Conservation (phyloP, 2,797 vertebrate genomes). For the Neoniphon sammara region DNA sequence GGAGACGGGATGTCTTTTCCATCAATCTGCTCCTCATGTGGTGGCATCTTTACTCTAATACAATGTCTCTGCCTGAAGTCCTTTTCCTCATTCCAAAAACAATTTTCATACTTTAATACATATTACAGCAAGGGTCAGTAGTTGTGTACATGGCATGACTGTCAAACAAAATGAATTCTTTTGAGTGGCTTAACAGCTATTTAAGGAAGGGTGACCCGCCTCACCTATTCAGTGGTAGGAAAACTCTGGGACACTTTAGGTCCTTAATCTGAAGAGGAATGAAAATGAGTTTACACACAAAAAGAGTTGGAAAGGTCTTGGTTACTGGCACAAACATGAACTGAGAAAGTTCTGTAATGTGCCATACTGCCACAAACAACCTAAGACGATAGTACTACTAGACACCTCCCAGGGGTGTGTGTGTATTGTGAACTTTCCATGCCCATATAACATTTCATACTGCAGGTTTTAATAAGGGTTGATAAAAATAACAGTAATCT, state of each 20-base stretch:
- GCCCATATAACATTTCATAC: too few species aligned
- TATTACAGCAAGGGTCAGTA: constrained; percentile 37
- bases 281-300: background rate
- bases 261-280: background rate
- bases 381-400: too few species aligned
- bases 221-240: background rate
- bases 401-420: too few species aligned
- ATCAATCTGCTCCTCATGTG: constrained; percentile 35
- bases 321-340: too few species aligned
- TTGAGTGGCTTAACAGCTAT: background rate
- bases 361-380: too few species aligned
- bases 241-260: too few species aligned
- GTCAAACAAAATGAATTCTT: too few species aligned
- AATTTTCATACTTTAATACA: constrained; percentile 37
- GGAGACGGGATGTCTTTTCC: background rate
- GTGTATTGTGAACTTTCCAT: too few species aligned
- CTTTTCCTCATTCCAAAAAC: constrained; percentile 56
- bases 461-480: too few species aligned
- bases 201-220: background rate
- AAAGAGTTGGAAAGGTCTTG: too few species aligned
- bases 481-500: too few species aligned
- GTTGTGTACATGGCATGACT: background rate
- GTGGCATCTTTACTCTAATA: constrained; percentile 67
- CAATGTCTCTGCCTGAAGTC: constrained; percentile 61
- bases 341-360: too few species aligned